These are phyloP conservation scores for Drosophila repleta DNA, from an alignment of 1,140 invertebrate species.

Conservation along the genomic window DNA sequence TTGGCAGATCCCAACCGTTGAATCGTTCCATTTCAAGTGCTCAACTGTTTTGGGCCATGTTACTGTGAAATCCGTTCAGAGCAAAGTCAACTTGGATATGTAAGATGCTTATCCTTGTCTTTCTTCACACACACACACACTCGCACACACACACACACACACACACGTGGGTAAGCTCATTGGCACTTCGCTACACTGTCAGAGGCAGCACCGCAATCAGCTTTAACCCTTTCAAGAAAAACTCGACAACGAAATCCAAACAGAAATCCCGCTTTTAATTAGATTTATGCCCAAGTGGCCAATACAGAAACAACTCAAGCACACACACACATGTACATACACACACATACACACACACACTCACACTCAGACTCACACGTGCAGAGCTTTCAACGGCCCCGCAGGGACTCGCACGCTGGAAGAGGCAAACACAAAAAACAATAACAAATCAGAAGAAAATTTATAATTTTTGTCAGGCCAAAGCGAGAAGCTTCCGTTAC, in stretches of 20 bases:
- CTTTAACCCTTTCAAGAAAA: constrained; percentile 55
- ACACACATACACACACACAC: constrained; percentile 2
- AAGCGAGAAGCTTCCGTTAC: background rate
- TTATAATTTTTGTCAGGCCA: constrained; percentile 3
- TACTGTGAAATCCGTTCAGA: constrained; percentile 48
- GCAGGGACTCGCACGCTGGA: constrained; percentile 21
- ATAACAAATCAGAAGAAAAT: constrained; percentile 29
- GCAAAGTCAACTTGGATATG: constrained; percentile 41
- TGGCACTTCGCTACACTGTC: too few species aligned
- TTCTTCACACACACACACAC: constrained; percentile 26
- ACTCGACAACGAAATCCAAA: constrained; percentile 53
- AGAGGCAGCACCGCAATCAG: constrained; percentile 40
- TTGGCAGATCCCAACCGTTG: constrained; percentile 25
- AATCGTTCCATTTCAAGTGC: constrained; percentile 45
- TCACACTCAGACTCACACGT: constrained; percentile 19
- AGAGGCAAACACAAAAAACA: constrained; percentile 34
- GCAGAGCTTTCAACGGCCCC: constrained; percentile 17
- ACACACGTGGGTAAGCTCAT: background rate
- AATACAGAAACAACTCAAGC: constrained; percentile 33
- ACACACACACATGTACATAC: background rate
- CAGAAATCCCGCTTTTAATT: constrained; percentile 72
- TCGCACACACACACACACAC: constrained; percentile 11
- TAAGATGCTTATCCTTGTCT: constrained; percentile 63
- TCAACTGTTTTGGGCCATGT: constrained; percentile 20
- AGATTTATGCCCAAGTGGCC: constrained; percentile 76